phyloP scores from a whole-genome alignment of 2,888 invertebrate genomes.

The Trypoxylon attenuatum region DNA sequence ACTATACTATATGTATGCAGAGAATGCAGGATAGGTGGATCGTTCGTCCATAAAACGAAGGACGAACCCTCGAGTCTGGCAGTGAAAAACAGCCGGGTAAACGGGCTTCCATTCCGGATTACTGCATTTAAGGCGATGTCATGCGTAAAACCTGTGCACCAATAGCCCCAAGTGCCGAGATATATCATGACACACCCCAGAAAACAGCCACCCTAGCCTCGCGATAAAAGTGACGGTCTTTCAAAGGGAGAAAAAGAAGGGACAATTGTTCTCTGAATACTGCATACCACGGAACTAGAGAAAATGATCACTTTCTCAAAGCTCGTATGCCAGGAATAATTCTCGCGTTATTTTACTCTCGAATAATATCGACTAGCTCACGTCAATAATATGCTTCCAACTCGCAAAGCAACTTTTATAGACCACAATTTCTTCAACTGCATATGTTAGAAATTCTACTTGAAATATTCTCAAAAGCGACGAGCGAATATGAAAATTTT shows the following conservation, averaged over 20 bases:
- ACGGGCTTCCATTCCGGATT: constrained; percentile 13
- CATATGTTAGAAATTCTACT: no score
- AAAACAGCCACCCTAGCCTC: neutral
- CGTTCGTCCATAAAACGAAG: neutral
- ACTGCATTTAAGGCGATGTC: constrained; percentile 7
- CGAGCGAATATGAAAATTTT: no score
- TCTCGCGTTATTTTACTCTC: no score
- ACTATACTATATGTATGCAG: constrained; percentile 3
- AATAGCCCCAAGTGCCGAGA: constrained; percentile 11
- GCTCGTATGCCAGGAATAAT: no score
- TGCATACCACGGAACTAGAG: no score
- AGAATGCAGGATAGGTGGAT: constrained; percentile 1
- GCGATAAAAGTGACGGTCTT: neutral
- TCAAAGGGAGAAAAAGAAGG: neutral
- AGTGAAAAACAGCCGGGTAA: constrained; percentile 1
- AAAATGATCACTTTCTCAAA: no score
- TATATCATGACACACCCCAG: constrained; percentile 6
- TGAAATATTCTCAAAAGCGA: no score
- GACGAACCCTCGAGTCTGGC: neutral
- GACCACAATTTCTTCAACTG: no score
- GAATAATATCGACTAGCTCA: neutral
- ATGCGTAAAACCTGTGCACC: constrained; percentile 17
- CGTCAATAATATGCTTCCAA: no score
- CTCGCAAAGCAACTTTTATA: no score
- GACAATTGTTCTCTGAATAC: no score